phyloP scores from a whole-genome alignment of 2,888 invertebrate genomes.

The Pseudococcus longispinus region DNA sequence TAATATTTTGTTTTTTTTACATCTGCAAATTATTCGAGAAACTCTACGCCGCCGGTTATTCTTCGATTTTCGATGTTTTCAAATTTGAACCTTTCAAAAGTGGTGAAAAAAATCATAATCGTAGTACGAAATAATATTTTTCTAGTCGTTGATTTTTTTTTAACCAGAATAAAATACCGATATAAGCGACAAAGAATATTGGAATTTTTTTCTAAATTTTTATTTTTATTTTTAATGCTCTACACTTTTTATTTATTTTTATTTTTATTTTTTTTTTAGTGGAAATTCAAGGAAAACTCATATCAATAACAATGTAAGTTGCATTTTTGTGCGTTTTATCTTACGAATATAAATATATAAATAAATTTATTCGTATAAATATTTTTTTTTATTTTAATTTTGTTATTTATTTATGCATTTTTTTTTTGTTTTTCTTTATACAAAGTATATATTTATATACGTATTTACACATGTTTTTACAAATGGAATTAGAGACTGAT shows the following conservation, averaged over 20 bases:
- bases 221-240: not conserved
- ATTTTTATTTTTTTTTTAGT: not conserved
- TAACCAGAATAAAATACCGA: not conserved
- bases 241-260: not conserved
- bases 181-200: slow-evolving; percentile 13
- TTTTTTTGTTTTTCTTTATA: slow-evolving; percentile 21
- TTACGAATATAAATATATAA: slow-evolving; percentile 40
- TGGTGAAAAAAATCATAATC: not conserved
- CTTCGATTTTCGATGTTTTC: not conserved
- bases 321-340: slow-evolving; percentile 25
- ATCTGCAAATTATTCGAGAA: not conserved
- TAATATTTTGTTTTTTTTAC: not conserved
- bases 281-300: slow-evolving; percentile 27
- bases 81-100: not conserved
- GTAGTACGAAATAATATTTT: slow-evolving; percentile 16
- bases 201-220: not conserved
- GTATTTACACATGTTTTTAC: slow-evolving; percentile 28
- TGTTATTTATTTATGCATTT: slow-evolving; percentile 48
- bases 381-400: slow-evolving; percentile 38
- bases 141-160: slow-evolving; percentile 25
- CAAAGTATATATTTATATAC: not conserved
- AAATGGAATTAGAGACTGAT: slow-evolving; percentile 38
- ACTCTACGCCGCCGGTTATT: not conserved
- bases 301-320: slow-evolving; percentile 43
- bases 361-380: slow-evolving; percentile 9